These are phyloP conservation scores for Drosophila eohydei DNA, from an alignment of 2,888 invertebrate species.

Conservation along the genomic window DNA sequence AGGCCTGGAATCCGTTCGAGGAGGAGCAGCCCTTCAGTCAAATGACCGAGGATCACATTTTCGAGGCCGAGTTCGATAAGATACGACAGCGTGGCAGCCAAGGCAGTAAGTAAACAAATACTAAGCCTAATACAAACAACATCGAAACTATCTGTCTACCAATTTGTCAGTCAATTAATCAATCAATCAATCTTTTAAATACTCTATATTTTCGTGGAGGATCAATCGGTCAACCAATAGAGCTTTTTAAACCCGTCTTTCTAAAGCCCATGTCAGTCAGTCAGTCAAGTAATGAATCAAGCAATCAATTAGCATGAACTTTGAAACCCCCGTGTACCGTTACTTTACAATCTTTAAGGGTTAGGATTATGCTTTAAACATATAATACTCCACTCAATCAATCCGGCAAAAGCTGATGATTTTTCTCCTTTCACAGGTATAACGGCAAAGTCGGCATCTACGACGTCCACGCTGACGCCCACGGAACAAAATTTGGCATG, in stretches of 20 bases:
- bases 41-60: conserved; percentile 92
- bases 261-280: not conserved
- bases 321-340: too few relatives aligned
- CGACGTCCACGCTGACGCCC: conserved; percentile 84
- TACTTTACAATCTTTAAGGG: not conserved
- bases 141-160: not conserved
- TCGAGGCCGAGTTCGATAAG: conserved; percentile 93
- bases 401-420: not conserved
- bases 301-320: too few relatives aligned
- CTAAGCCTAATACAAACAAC: not conserved
- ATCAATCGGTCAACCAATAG: not conserved
- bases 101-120: conserved; percentile 88
- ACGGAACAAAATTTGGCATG: conserved; percentile 75
- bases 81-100: conserved; percentile 90
- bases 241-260: not conserved
- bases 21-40: conserved; percentile 90
- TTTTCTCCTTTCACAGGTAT: conserved; percentile 71
- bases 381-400: not conserved
- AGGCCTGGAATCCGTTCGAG: conserved; percentile 94
- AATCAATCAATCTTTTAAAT: not conserved
- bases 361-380: not conserved
- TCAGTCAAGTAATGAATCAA: not conserved
- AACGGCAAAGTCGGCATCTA: conserved; percentile 84
- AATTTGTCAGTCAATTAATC: not conserved
- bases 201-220: not conserved